Evolutionary conservation across 2,888 invertebrate species (phyloP).

Genomic region (Syrista parreyssii): DNA sequence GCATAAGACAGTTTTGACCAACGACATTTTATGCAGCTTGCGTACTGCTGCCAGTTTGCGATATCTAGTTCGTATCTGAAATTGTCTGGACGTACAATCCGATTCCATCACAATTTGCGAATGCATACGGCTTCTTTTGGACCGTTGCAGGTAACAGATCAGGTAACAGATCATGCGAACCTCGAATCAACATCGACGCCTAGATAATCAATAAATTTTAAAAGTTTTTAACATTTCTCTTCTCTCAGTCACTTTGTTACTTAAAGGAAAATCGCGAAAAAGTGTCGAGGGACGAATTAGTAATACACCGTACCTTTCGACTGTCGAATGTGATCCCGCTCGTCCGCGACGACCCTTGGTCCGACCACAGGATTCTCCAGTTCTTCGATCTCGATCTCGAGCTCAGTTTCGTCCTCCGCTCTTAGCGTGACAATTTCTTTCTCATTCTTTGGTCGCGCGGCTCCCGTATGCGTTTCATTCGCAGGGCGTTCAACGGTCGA

Average conservation of each 20-base stretch:
- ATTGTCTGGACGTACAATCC: not conserved
- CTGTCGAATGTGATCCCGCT: constrained; percentile 54
- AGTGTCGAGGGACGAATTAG: not conserved
- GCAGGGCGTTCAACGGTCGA: not conserved
- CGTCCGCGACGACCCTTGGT: constrained; percentile 47
- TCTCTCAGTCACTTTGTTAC: no score
- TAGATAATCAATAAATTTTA: no score
- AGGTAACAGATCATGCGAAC: no score
- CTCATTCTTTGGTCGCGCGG: constrained; percentile 3
- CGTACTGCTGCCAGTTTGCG: no score
- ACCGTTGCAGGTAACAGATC: no score
- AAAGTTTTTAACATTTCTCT: no score
- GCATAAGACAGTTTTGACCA: not conserved
- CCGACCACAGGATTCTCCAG: constrained; percentile 32
- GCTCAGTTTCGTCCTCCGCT: constrained; percentile 41
- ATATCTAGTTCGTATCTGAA: not conserved
- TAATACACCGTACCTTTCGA: constrained; percentile 47
- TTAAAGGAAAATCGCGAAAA: no score
- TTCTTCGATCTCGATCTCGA: constrained; percentile 49
- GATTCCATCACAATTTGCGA: not conserved
- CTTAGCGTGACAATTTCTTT: constrained; percentile 14
- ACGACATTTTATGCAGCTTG: no score
- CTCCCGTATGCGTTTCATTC: not conserved
- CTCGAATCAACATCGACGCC: no score
- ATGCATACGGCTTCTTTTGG: not conserved